These are phyloP conservation scores for Thera obeliscata DNA, from an alignment of 2,888 invertebrate genomes.

Conservation along the genomic window DNA sequence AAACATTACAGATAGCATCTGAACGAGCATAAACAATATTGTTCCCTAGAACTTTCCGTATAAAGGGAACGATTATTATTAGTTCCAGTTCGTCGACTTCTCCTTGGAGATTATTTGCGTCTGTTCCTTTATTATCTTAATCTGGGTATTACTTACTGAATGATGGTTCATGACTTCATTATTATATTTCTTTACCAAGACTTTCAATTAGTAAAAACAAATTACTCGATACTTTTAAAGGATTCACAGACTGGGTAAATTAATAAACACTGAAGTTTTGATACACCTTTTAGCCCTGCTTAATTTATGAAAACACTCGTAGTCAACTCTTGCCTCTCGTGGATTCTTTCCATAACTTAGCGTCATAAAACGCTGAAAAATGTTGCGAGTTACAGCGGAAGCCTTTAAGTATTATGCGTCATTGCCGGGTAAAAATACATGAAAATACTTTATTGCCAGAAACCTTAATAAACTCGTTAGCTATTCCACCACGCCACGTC, in stretches of 20 bases:
- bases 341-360: constrained; percentile 27
- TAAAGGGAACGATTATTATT: constrained; percentile 54
- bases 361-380: constrained; percentile 28
- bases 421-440: constrained; percentile 31
- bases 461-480: constrained; percentile 43
- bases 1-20: constrained; percentile 52
- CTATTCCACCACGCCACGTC: constrained; percentile 39
- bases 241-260: constrained; percentile 18
- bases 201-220: constrained; percentile 11
- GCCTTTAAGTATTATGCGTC: constrained; percentile 26
- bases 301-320: constrained; percentile 30
- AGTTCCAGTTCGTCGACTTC: constrained; percentile 43
- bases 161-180: constrained; percentile 34
- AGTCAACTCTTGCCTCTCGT: constrained; percentile 27
- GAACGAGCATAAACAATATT: constrained; percentile 49
- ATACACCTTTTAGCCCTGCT: constrained; percentile 7
- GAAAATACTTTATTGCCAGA: constrained; percentile 39
- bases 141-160: constrained; percentile 34
- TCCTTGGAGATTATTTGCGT: constrained; percentile 35
- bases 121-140: constrained; percentile 37
- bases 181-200: constrained; percentile 12
- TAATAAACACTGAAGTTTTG: constrained; percentile 11
- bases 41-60: constrained; percentile 51
- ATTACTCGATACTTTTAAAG: constrained; percentile 7
- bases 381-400: constrained; percentile 21